These are phyloP conservation scores for Chrysomela aeneicollis DNA, from an alignment of 2,888 invertebrate species.

Conservation along the genomic window DNA sequence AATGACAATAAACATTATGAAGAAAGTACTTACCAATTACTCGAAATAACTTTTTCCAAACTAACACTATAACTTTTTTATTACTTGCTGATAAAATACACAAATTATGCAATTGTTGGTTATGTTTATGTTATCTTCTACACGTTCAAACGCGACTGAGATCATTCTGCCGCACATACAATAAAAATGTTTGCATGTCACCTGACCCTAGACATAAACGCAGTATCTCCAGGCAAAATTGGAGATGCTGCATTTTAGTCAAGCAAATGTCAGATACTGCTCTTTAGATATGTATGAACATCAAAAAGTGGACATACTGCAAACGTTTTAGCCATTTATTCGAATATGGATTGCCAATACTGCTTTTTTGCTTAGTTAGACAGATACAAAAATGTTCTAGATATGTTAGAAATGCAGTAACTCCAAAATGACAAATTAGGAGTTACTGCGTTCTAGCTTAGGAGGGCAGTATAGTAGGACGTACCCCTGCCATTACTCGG, in stretches of 20 bases:
- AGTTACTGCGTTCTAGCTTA: constrained; percentile 11
- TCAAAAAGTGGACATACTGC: constrained; percentile 18
- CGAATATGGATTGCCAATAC: constrained; percentile 16
- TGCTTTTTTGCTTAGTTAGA: constrained; percentile 18
- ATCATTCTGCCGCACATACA: constrained; percentile 18
- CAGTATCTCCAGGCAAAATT: constrained; percentile 18
- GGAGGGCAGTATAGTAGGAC: constrained; percentile 10
- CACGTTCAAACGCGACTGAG: constrained; percentile 18
- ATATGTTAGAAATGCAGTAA: constrained; percentile 16
- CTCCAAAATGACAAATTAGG: neutral
- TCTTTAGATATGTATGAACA: constrained; percentile 18
- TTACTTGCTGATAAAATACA: no score
- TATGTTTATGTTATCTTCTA: constrained; percentile 17
- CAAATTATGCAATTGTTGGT: no score
- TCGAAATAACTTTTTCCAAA: constrained; percentile 18
- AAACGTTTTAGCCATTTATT: constrained; percentile 17
- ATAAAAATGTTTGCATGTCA: constrained; percentile 17
- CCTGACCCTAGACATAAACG: constrained; percentile 18
- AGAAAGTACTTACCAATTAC: constrained; percentile 15
- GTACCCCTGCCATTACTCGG: no score
- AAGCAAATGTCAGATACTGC: constrained; percentile 17
- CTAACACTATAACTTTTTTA: constrained; percentile 14
- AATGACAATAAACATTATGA: constrained; percentile 16
- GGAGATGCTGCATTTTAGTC: constrained; percentile 18
- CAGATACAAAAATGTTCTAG: constrained; percentile 18